Base-by-base conservation (phyloP, 2,113 vertebrate species). In the Nettapus auritus region DNA sequence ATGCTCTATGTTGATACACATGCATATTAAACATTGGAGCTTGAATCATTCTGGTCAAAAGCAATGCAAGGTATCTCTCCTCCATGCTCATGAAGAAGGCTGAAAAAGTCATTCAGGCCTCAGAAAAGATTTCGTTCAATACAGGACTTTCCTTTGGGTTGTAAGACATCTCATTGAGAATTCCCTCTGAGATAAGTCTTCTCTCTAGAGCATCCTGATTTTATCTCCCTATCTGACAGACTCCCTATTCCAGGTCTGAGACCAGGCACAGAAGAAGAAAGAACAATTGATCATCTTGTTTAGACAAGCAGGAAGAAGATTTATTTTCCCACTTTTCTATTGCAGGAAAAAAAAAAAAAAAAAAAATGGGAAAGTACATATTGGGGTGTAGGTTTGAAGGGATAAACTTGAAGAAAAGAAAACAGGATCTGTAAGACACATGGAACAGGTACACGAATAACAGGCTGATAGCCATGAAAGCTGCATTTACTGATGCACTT, bases 281-380 rank as follows among this genome's bases (percentile, higher is more conserved):
- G 31, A 55, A 26, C 9, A 84, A 53, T 13, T 44, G 33, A 18
- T 0, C 63, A 3, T 13, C 74, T 48, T 46, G 7, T 29, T 53
- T 15, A 48, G 8, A 33, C 9, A 48, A 40, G 40, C 12, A 59
- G 25, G 28, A 78, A 82, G 16, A 2, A 82, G 36, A 63, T 2
- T 1, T 52, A 28, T 55, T 33, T 46, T 33, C 13, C 36, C 34
- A 14, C 6, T 40, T 76, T 53, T 57, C 67, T 9, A 26, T 31
- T 38, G 3, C 1, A 66, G 18, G 3, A 59, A 68, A 34, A 6
- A 68, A 69, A 17, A 25, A 50, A 17, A 4, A 2, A 17, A 44
- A 18, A 44, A 16, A 44, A 6, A 6, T 16, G 6, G 6, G 16
- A 16, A 0, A 5, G 8, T 23, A 26, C 1, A 0, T 6, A 6